Conservation (phyloP, 2,113 vertebrate species). For the Acanthochromis polyacanthus region DNA sequence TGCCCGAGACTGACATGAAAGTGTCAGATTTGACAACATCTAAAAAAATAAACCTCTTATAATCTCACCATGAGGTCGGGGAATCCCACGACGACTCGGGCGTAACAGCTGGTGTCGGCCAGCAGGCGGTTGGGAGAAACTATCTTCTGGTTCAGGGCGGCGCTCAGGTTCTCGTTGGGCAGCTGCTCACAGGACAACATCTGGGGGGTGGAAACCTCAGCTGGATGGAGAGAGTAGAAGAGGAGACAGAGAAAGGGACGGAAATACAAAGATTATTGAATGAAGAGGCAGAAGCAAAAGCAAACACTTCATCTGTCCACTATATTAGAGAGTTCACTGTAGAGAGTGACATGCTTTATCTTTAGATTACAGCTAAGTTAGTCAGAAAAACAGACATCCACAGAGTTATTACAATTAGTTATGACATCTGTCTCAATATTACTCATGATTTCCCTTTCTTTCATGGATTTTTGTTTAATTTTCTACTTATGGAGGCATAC, state of each 20-base stretch:
- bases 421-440: too few relatives aligned
- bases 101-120: constrained; percentile 88
- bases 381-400: too few relatives aligned
- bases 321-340: too few relatives aligned
- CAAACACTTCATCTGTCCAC: too few relatives aligned
- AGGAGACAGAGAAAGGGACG: neutral
- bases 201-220: constrained; percentile 80
- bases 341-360: too few relatives aligned
- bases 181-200: constrained; percentile 91
- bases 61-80: constrained; percentile 94
- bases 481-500: too few relatives aligned
- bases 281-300: neutral
- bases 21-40: too few relatives aligned
- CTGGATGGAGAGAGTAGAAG: constrained; percentile 71
- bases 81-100: constrained; percentile 91
- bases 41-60: neutral
- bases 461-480: too few relatives aligned
- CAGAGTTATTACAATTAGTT: too few relatives aligned
- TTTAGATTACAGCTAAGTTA: too few relatives aligned
- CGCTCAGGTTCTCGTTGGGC: constrained; percentile 92
- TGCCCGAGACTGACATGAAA: too few relatives aligned
- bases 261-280: neutral
- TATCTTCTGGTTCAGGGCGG: constrained; percentile 93
- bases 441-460: too few relatives aligned
- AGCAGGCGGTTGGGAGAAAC: constrained; percentile 93